Conservation (phyloP, 1,140 invertebrate genomes). For the Drosophila chauvacae region DNA sequence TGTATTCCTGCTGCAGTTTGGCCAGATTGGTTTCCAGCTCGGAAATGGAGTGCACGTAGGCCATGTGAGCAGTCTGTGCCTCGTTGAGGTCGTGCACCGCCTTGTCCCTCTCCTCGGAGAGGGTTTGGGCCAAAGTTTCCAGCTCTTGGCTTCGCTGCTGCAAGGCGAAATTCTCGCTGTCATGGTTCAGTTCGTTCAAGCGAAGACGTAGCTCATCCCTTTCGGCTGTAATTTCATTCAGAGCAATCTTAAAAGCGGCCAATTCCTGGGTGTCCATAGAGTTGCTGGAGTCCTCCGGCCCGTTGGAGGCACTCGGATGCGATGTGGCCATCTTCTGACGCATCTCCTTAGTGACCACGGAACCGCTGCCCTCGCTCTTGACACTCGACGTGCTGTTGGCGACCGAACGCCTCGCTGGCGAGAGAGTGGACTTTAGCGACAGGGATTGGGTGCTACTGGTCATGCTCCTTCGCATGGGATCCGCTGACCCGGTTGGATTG, state of each 20-base stretch:
- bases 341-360: constrained; percentile 48
- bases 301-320: constrained; percentile 41
- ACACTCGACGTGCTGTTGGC: constrained; percentile 55
- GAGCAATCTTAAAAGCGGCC: constrained; percentile 73
- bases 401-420: constrained; percentile 43
- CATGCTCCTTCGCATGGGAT: constrained; percentile 62
- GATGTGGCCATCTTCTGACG: constrained; percentile 52
- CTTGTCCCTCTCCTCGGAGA: constrained; percentile 84
- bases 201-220: constrained; percentile 71
- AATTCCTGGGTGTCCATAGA: constrained; percentile 65
- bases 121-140: constrained; percentile 70
- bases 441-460: constrained; percentile 67
- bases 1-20: constrained; percentile 84
- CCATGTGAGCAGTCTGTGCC: constrained; percentile 55
- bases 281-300: constrained; percentile 13
- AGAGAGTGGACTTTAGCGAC: constrained; percentile 46
- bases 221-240: constrained; percentile 71
- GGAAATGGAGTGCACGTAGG: constrained; percentile 80
- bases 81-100: constrained; percentile 66
- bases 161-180: constrained; percentile 52
- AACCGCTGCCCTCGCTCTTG: constrained; percentile 55
- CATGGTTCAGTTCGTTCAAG: constrained; percentile 57
- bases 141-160: constrained; percentile 63
- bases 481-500: constrained; percentile 15
- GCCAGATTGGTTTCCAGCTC: constrained; percentile 84